phyloP scores from a whole-genome alignment of 1,140 invertebrate species.

The Apocrypta bakeri region DNA sequence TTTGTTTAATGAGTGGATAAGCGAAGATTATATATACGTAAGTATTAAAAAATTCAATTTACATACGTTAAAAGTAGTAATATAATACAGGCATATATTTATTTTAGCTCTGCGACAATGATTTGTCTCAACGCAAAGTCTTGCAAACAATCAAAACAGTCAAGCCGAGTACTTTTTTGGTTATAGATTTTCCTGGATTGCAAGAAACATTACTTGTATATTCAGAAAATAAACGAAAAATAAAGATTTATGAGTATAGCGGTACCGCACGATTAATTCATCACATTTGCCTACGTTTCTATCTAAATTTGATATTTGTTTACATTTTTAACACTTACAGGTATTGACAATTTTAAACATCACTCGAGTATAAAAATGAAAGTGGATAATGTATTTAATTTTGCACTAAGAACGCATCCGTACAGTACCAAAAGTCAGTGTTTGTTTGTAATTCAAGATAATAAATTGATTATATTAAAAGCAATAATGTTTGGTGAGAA shows the following conservation, averaged over 20 bases:
- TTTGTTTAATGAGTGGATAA: slow-evolving; percentile 55
- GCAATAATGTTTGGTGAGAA: slow-evolving; percentile 71
- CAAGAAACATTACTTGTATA: slow-evolving; percentile 63
- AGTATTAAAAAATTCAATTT: slow-evolving; percentile 37
- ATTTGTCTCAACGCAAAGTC: slow-evolving; percentile 49
- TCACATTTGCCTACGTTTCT: neutral
- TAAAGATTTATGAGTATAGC: slow-evolving; percentile 63
- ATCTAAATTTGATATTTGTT: neutral
- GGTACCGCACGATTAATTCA: slow-evolving; percentile 50
- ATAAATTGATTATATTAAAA: slow-evolving; percentile 67
- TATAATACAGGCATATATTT: slow-evolving; percentile 3
- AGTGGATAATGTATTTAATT: slow-evolving; percentile 53
- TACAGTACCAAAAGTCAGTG: slow-evolving; percentile 55
- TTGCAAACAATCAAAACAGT: slow-evolving; percentile 57
- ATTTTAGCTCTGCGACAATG: slow-evolving; percentile 53
- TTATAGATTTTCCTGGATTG: slow-evolving; percentile 59
- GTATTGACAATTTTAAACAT: slow-evolving; percentile 60
- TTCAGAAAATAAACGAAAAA: slow-evolving; percentile 56
- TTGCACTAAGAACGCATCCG: slow-evolving; percentile 49
- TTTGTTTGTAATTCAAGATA: slow-evolving; percentile 54
- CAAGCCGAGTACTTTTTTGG: slow-evolving; percentile 55
- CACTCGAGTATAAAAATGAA: slow-evolving; percentile 58
- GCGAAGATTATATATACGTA: slow-evolving; percentile 60
- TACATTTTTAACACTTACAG: slow-evolving; percentile 47
- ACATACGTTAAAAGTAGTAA: neutral